Evolutionary conservation across 2,113 vertebrate species (phyloP).

Genomic region (Pungitius pungitius): DNA sequence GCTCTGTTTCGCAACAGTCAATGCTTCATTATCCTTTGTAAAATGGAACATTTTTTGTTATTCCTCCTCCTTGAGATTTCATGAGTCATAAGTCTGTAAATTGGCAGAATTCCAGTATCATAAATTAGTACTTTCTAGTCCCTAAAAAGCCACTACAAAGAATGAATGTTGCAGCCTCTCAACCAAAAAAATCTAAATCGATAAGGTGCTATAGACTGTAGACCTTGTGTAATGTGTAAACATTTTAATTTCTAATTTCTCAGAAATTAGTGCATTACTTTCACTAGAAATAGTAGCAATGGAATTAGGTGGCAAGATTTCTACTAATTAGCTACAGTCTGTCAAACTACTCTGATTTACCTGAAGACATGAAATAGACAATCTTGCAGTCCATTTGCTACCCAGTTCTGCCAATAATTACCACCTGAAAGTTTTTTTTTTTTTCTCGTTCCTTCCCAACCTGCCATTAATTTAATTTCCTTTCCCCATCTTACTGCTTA

Average conservation of each 20-base stretch:
- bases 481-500: not conserved
- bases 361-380: not conserved
- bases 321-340: not conserved
- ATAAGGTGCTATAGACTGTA: not conserved
- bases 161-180: not conserved
- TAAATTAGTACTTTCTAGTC: not conserved
- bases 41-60: conserved; percentile 10
- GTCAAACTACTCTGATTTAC: not conserved
- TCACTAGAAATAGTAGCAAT: not conserved
- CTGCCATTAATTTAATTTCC: not conserved
- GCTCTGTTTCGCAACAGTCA: not conserved
- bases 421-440: not conserved
- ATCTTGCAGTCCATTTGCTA: not conserved
- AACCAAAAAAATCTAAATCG: not conserved
- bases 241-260: no score
- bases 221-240: not conserved
- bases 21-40: not conserved
- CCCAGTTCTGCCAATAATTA: not conserved
- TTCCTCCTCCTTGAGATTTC: conserved; percentile 2
- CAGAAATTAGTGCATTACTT: not conserved
- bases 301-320: not conserved
- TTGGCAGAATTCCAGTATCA: not conserved
- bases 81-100: conserved; percentile 12
- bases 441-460: not conserved
- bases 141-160: not conserved